A percentile compares a stretch with the other conserved stretches of the same genome.
These are phyloP conservation scores for Drosophila repleta DNA, from an alignment of 1,140 invertebrate genomes.

Conservation along the genomic window DNA sequence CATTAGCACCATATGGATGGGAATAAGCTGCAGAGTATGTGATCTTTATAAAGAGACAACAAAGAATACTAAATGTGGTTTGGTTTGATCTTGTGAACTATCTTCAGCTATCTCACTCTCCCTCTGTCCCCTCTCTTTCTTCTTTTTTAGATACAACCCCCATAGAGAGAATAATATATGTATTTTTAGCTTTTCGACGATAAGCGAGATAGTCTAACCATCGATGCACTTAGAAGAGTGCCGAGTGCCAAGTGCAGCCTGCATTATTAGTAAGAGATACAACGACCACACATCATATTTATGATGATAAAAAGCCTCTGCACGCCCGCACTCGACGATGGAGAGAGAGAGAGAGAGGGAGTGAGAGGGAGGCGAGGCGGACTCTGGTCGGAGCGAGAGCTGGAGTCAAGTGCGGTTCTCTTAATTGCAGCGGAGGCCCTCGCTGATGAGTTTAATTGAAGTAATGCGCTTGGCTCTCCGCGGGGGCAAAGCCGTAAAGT, in stretches of 20 bases:
- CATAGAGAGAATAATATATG: slow-evolving; percentile 16
- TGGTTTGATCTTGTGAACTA: neutral
- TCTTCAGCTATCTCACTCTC: neutral
- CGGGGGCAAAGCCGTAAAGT: slow-evolving; percentile 40
- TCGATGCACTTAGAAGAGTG: slow-evolving; percentile 48
- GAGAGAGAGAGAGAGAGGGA: neutral
- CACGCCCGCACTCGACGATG: slow-evolving; percentile 50
- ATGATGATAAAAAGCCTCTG: slow-evolving; percentile 36
- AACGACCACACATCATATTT: slow-evolving; percentile 65
- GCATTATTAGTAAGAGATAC: slow-evolving; percentile 47
- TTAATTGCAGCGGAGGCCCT: slow-evolving; percentile 71
- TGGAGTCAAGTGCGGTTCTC: slow-evolving; percentile 66
- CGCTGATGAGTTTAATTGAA: slow-evolving; percentile 80
- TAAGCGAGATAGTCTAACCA: slow-evolving; percentile 44
- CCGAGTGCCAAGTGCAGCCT: slow-evolving; percentile 67
- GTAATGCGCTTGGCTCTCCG: slow-evolving; percentile 67
- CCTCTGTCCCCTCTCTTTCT: neutral
- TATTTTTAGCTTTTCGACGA: slow-evolving; percentile 51
- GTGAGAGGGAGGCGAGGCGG: neutral
- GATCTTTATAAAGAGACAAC: neutral
- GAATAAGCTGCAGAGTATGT: neutral
- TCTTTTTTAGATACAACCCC: slow-evolving; percentile 5
- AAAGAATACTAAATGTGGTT: neutral
- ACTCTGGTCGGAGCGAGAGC: slow-evolving; percentile 18
- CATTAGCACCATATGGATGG: neutral